These are phyloP conservation scores for Eupithecia tripunctaria DNA, from an alignment of 2,888 invertebrate genomes.

Conservation along the genomic window DNA sequence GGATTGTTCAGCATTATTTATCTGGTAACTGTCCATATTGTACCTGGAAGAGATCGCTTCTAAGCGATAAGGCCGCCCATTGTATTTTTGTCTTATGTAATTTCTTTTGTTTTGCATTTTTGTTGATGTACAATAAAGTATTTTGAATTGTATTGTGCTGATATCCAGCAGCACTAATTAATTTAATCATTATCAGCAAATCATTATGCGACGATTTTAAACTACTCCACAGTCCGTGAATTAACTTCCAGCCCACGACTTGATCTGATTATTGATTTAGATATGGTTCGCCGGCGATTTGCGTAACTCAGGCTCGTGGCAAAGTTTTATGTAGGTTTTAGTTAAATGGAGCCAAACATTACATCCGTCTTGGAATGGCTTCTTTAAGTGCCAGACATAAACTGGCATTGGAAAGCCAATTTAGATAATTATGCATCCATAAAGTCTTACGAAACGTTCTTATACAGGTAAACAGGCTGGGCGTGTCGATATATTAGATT, in stretches of 20 bases:
- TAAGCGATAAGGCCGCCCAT: too few species aligned
- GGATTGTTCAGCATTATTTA: background rate
- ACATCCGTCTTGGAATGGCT: background rate
- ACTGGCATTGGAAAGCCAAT: background rate
- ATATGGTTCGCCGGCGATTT: background rate
- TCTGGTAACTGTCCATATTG: background rate
- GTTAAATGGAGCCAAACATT: constrained; percentile 10
- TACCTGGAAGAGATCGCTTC: too few species aligned
- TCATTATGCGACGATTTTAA: background rate
- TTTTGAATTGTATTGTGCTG: too few species aligned
- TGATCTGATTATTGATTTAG: background rate
- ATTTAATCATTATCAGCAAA: background rate
- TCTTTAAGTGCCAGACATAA: constrained; percentile 6
- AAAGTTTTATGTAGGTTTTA: background rate
- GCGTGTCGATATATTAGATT: background rate
- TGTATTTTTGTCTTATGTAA: too few species aligned
- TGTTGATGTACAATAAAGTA: too few species aligned
- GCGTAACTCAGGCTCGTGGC: background rate
- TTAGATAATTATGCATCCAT: background rate
- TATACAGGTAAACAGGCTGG: background rate
- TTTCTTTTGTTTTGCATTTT: too few species aligned
- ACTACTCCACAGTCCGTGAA: background rate
- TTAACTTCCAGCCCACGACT: background rate
- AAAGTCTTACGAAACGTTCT: background rate
- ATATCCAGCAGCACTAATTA: background rate